Evolutionary conservation across 2,797 vertebrate species (phyloP), one percentile per base, ranked within the genome.

Genomic region (Mormyrus hasselquistii): DNA sequence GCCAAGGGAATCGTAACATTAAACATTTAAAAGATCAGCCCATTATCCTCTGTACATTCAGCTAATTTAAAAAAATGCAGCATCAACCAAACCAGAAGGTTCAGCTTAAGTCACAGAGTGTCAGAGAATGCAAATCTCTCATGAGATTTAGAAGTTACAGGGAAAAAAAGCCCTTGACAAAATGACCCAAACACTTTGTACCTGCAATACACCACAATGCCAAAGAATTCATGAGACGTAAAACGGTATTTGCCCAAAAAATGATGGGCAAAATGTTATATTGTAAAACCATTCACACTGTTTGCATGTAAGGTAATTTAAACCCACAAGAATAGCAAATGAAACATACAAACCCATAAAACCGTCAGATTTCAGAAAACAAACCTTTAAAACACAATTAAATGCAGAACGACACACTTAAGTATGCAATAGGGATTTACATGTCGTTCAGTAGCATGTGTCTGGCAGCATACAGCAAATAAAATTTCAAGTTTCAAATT

Each of bases 11-110:
- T 8, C 3, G 5, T 25, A 86, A 86, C 50, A 85, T 85, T 47
- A 73, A 38, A 79, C 16, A 82, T 82, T 82, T 44, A 86, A 85
- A 86, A 85, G 50, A 29, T 86, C 84, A 53, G 84, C 22, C 49
- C 22, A 52, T 34, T 76, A 76, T 76, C 69, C 69, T 76, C 34
- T 0, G 34, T 76, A 76, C 34, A 76, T 76, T 76, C 34, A 41
- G 41, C 76, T 82, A 22, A 25, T 53, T 85, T 25, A 53, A 2
- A 1, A 25, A 52, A 52, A 52, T 73, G 25, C 44, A 25, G n/a
- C 50, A 86, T 55, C 9, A 38, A 34, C 22, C 25, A 29, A 22
- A 55, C 53, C 25, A 34, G 84, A 52, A 53, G 34, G 34, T 76
- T 76, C 69, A 76, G 14, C 14, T 55, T 55, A 53, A 86, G 50